phyloP scores from a whole-genome alignment of 92 coral and sea anemone species.

The Parazoanthus darwini region DNA sequence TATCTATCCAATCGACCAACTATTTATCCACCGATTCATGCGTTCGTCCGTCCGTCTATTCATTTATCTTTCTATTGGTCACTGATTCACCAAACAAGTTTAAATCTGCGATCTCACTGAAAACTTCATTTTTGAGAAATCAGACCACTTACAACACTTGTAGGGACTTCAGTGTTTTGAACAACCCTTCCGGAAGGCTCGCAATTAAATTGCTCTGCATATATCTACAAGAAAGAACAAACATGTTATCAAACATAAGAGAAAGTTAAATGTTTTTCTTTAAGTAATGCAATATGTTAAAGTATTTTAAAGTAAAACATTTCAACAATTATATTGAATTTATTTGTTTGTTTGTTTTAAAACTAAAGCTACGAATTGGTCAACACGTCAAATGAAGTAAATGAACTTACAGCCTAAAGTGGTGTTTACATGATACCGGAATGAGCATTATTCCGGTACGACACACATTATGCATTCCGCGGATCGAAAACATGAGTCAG shows the following conservation, averaged over 20 bases:
- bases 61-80: background rate
- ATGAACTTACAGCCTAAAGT: too few species aligned
- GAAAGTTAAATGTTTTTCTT: background rate
- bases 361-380: too few species aligned
- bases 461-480: too few species aligned
- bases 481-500: too few species aligned
- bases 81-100: background rate
- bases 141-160: constrained; percentile 28
- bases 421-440: too few species aligned
- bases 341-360: too few species aligned
- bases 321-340: too few species aligned
- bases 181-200: constrained; percentile 13
- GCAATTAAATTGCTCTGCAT: constrained; percentile 8
- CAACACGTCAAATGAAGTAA: too few species aligned
- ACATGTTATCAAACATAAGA: background rate
- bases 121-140: background rate
- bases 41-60: background rate
- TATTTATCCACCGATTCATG: background rate
- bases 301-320: too few species aligned
- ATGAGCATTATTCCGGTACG: too few species aligned
- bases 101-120: background rate
- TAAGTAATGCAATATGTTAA: too few species aligned
- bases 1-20: background rate
- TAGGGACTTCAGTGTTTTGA: constrained; percentile 12
- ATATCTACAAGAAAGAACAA: background rate